Base-by-base conservation (phyloP, 2,797 vertebrate genomes). In the Enteromius treurensis region DNA sequence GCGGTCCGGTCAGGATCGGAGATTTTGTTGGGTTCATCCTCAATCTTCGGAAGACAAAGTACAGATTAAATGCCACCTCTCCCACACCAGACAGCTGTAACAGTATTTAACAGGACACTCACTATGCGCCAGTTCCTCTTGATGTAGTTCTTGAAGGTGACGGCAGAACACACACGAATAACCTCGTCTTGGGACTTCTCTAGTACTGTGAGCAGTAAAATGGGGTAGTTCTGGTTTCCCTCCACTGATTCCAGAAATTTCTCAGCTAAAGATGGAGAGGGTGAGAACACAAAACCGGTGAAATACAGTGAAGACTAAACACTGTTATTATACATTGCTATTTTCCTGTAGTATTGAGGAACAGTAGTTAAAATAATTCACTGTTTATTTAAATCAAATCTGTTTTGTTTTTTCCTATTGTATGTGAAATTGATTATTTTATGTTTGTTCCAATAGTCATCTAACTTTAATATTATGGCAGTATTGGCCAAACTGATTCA, bases 101-200 rank as follows among this genome's bases (percentile, higher is more conserved):
- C 21, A 21, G 55, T 32, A 47, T 17, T 55, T 4, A 73, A 55
- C 40, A 40, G 62, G 42, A 42, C 32, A 98, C 98, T 94, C 93
- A 99, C 98, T 91, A 98, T 94, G 91, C 98, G 96, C 98, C 98
- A 99, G 92, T 99, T 99, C 92, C 98, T 97, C 93, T 99, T 99
- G 89, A 99, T 98, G 87, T 98, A 99, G 88, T 99, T 99, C 92
- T 99, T 99, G 92, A 99, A 99, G 0, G 97, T 99, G 79, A 99
- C 97, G 65, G 98, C 98, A 32, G 98, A 95, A 91, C 98, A 99
- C 49, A 99, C 98, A 84, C 98, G 96, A 84, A 99, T 99, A 84
- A 99, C 98, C 29, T 95, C 97, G 88, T 99, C 97, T 88, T 98
- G 98, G 32, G 97, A 98, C 87, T 98, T 99, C 90, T 99, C 98